phyloP scores from a whole-genome alignment of 2,797 vertebrate species.

The Garrulus glandarius region DNA sequence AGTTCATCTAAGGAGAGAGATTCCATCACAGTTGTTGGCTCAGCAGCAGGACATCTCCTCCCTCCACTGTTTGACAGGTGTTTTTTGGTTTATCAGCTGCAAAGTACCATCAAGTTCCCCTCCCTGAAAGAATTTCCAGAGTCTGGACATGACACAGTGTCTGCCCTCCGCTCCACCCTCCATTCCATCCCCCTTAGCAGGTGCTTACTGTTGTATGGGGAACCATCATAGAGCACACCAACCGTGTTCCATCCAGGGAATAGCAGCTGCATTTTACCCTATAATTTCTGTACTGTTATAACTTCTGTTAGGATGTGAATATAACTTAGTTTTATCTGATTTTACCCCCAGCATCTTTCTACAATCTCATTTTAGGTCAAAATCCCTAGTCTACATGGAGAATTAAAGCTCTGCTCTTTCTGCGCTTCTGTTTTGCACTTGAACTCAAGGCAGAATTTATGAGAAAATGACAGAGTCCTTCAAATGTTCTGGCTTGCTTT shows the following conservation, averaged over 20 bases:
- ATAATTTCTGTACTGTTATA: background rate
- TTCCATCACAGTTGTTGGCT: background rate
- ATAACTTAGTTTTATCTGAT: background rate
- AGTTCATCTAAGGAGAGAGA: background rate
- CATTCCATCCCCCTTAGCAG: accelerated
- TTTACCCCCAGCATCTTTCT: background rate
- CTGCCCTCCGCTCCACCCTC: background rate
- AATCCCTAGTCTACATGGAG: background rate
- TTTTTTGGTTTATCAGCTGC: background rate
- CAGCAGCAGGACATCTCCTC: background rate
- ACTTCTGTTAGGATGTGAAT: background rate
- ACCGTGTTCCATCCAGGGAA: too few relatives aligned
- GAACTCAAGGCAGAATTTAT: background rate
- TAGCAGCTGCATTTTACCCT: background rate
- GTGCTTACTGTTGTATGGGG: background rate
- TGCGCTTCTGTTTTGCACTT: background rate
- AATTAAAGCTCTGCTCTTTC: background rate
- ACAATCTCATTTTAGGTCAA: background rate
- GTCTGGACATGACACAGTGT: accelerated
- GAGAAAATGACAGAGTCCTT: background rate
- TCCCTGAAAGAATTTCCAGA: background rate
- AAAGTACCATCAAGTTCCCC: background rate
- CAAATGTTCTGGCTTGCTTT: background rate
- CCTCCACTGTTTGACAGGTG: background rate
- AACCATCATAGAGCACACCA: background rate